Evolutionary conservation across 2,797 vertebrate genomes (phyloP).

Genomic region (Cynopterus sphinx): DNA sequence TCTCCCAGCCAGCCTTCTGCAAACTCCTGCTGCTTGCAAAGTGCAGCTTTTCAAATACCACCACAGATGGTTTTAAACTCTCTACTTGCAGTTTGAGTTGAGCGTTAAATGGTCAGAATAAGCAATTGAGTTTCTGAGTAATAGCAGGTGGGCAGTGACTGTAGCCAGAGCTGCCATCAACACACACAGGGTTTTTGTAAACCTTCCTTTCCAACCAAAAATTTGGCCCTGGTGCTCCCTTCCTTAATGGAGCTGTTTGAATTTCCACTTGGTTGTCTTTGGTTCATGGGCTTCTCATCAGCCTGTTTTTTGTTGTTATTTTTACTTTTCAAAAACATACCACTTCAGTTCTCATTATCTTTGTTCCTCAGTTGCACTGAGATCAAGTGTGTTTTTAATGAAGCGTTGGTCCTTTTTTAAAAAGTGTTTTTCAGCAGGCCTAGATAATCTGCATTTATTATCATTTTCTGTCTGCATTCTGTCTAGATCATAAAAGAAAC

Average conservation of each 20-base stretch:
- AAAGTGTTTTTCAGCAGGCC: constrained; percentile 58
- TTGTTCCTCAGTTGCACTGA: constrained; percentile 57
- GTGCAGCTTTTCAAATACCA: constrained; percentile 23
- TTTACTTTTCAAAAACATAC: constrained; percentile 67
- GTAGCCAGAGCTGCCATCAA: neutral
- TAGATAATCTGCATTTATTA: constrained; percentile 42
- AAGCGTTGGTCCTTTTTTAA: neutral
- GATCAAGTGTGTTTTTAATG: constrained; percentile 64
- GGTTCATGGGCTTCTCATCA: constrained; percentile 53
- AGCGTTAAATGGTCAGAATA: neutral
- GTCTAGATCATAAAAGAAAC: constrained; percentile 39
- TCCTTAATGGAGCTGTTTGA: neutral
- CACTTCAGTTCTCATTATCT: constrained; percentile 62
- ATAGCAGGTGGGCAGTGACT: neutral
- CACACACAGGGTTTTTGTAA: accelerated
- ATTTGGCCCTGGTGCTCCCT: neutral
- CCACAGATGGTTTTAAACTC: neutral
- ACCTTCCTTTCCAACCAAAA: neutral
- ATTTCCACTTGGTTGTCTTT: constrained; percentile 2
- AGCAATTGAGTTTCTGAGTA: neutral
- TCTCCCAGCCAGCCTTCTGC: neutral
- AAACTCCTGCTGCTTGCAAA: neutral
- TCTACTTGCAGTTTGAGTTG: neutral
- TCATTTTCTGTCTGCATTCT: constrained; percentile 59
- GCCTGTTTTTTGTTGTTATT: constrained; percentile 48